These are phyloP conservation scores for Argentina silus DNA, from an alignment of 2,797 vertebrate genomes.

Conservation along the genomic window DNA sequence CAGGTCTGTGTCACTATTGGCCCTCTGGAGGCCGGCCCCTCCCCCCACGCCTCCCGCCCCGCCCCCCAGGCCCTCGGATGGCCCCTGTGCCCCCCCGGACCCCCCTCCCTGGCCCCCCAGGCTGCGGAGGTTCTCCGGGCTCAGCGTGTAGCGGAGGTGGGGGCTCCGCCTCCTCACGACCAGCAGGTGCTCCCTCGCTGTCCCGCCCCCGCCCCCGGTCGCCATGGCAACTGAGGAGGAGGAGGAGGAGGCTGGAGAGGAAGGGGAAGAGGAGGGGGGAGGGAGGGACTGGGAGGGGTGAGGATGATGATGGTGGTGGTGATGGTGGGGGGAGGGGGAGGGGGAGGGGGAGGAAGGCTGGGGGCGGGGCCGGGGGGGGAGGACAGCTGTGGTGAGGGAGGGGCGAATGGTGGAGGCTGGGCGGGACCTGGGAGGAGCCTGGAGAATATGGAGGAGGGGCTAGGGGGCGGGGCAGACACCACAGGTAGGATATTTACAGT, in stretches of 20 bases:
- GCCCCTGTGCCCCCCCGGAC: constrained; percentile 21
- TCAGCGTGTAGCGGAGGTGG: constrained; percentile 88
- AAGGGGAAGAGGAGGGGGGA: constrained; percentile 41
- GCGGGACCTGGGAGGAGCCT: neutral
- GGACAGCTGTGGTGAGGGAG: constrained; percentile 71
- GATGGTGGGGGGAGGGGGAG: constrained; percentile 15
- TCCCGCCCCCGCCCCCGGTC: constrained; percentile 66
- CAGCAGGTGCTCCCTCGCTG: constrained; percentile 87
- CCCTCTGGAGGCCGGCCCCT: constrained; percentile 81
- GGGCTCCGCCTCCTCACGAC: constrained; percentile 88
- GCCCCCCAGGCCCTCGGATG: constrained; percentile 20
- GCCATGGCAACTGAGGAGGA: constrained; percentile 69
- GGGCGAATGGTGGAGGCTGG: constrained; percentile 69
- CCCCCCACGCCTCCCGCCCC: neutral
- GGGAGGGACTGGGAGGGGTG: constrained; percentile 25
- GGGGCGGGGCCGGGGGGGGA: constrained; percentile 68
- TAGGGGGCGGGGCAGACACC: neutral
- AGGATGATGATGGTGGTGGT: constrained; percentile 2
- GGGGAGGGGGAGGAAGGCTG: constrained; percentile 44
- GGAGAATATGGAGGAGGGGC: neutral
- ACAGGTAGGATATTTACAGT: neutral
- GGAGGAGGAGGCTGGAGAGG: constrained; percentile 26
- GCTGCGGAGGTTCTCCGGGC: constrained; percentile 89
- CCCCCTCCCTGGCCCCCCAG: constrained; percentile 75
- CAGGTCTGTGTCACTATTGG: constrained; percentile 95